Evolutionary conservation across 2,797 vertebrate species (phyloP), one percentile per base, ranked within the genome.

Genomic region (Myotis planiceps): DNA sequence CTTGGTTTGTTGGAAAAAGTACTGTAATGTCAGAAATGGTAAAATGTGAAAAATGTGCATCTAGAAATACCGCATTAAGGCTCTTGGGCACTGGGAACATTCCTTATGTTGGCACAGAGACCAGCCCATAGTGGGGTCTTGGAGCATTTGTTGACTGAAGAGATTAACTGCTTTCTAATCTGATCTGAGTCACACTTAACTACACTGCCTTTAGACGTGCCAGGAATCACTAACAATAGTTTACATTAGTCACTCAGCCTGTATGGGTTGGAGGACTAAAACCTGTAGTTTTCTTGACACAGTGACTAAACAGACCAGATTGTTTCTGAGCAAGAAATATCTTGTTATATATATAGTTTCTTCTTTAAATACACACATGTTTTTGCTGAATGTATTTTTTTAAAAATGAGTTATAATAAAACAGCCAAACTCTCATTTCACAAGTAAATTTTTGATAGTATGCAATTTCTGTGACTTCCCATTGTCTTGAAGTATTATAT

Each of bases 341-440:
- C 25, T 55, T 89, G 5, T 42, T 93, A 16, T 23, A 34, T 66
- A 37, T 60, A 49, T 42, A 49, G 19, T 32, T 92, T 93, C 2
- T 90, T 15, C 19, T 92, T 93, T 68, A 88, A 83, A 51, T 85
- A 84, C 55, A 88, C 21, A 49, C 1, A 68, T 15, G 0, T 34
- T 27, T 69, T 95, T 68, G 9, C 9, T 42, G 29, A 78, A 58
- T 58, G 4, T 25, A 39, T 74, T 92, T 88, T 88, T 65, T 42
- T 75, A 84, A 75, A 76, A 8, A 14, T 12, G 23, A 90, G 47
- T 55, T 80, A 68, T 25, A 91, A 93, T n/a, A 78, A 95, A 95
- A 42, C 1, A 92, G 23, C 0, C 23, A 66, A 86, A 75, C 3
- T 69, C 5, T 66, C 75, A n/a, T 71, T 89, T 71, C 10, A 27